Evolutionary conservation across 2,797 vertebrate genomes (phyloP), one percentile per base, ranked within the genome.

Genomic region (Alosa sapidissima): DNA sequence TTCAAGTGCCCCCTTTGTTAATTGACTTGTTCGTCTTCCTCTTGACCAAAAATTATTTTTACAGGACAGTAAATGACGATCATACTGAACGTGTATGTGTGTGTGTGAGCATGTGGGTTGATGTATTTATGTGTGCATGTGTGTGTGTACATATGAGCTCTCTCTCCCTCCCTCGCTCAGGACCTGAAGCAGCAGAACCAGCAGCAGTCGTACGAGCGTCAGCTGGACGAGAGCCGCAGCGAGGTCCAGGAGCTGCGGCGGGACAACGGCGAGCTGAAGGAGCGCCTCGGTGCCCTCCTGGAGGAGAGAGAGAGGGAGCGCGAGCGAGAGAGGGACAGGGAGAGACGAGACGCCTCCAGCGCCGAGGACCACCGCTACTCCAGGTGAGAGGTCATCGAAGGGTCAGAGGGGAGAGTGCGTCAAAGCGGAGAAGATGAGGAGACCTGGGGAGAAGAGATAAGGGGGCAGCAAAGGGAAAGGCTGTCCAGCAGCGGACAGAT

Each of bases 261-360:
- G 89, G 97, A 98, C 89, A 98, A 97, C 68, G 84, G 94, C 0
- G 87, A 95, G 55, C 93, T 97, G 83, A 96, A 94, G 91, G 95
- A 96, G 82, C 91, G 94, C 0, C 86, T 97, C 84, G 95, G 94
- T 86, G 92, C 93, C 21, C 89, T 89, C 90, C 83, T 90, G 91
- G 72, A 90, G 33, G 87, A 93, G 89, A 68, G 91, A 93, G 86
- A 93, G 91, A 41, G 92, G 85, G 90, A 95, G 87, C 93, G 93
- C 45, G 95, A 97, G 36, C 93, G 85, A 28, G 91, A 92, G 47
- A 89, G 89, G 84, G 90, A 90, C 9, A 93, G 93, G 48, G n/a
- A 51, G 88, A 19, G n/a, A 58, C 19, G 55, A 1, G 41, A 47
- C 0, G 58, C 36, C 33, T 21, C 24, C 9, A n/a, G 13, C 65